A percentile compares a stretch with the other conserved stretches of the same genome.
Conservation (phyloP, 2,113 vertebrate species). For the Terrapene triunguis region DNA sequence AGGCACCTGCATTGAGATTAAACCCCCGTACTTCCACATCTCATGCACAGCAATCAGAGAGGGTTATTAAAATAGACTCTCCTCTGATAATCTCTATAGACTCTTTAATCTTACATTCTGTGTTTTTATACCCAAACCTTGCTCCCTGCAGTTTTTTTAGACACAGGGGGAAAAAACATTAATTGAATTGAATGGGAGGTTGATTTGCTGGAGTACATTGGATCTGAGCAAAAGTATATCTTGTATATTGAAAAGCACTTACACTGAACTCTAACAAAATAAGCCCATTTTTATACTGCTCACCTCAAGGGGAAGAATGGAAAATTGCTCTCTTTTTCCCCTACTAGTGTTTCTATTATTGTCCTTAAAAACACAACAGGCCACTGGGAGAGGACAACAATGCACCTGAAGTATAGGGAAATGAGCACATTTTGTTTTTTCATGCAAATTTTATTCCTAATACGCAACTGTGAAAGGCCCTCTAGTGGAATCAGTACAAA, state of each 20-base stretch:
- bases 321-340: slow-evolving; percentile 48
- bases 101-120: slow-evolving; percentile 72
- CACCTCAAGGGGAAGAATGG: slow-evolving; percentile 58
- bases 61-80: slow-evolving; percentile 76
- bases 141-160: slow-evolving; percentile 55
- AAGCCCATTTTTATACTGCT: slow-evolving; percentile 62
- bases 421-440: background rate
- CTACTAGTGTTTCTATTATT: slow-evolving; percentile 49
- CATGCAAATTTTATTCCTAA: slow-evolving; percentile 20
- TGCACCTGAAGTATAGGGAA: background rate
- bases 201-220: slow-evolving; percentile 68
- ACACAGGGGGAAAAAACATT: slow-evolving; percentile 61
- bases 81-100: slow-evolving; percentile 74
- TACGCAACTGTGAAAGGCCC: background rate
- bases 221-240: slow-evolving; percentile 55
- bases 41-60: slow-evolving; percentile 65
- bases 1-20: slow-evolving; percentile 67
- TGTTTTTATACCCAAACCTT: slow-evolving; percentile 75
- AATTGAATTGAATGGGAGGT: slow-evolving; percentile 78
- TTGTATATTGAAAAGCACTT: slow-evolving; percentile 66
- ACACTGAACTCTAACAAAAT: slow-evolving; percentile 70
- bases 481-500: background rate
- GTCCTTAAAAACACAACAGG: slow-evolving; percentile 52
- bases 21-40: slow-evolving; percentile 63
- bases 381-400: slow-evolving; percentile 44